phyloP scores from a whole-genome alignment of 2,113 vertebrate genomes.

The Oxyura jamaicensis region DNA sequence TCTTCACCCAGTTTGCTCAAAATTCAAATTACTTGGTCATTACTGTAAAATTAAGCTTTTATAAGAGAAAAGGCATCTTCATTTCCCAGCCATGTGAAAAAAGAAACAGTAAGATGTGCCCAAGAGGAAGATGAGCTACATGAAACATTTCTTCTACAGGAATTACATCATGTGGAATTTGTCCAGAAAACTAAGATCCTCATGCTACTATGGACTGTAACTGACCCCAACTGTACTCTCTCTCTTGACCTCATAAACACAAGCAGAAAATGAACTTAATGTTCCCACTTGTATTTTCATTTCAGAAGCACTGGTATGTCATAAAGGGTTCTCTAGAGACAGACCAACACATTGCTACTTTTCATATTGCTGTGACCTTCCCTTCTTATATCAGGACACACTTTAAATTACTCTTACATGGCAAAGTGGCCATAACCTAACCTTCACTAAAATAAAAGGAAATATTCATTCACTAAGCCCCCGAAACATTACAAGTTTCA shows the following conservation, averaged over 20 bases:
- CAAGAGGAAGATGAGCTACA: fast-evolving
- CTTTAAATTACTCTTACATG: not conserved
- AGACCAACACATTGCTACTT: not conserved
- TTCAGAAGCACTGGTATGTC: not conserved
- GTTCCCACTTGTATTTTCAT: not conserved
- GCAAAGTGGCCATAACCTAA: not conserved
- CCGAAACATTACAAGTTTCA: not conserved
- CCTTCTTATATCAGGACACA: not conserved
- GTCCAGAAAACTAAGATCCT: not conserved
- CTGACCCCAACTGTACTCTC: fast-evolving
- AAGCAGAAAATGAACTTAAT: not conserved
- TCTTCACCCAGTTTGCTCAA: not conserved
- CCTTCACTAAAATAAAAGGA: not conserved
- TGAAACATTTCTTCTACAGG: not conserved
- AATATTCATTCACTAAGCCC: not conserved
- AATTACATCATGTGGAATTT: not conserved
- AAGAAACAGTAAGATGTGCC: not conserved
- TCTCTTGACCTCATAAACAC: not conserved
- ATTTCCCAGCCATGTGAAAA: not conserved
- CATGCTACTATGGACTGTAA: not conserved
- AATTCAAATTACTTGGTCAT: not conserved
- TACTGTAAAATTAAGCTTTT: not conserved
- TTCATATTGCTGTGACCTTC: not conserved
- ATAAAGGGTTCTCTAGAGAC: not conserved
- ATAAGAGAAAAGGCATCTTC: not conserved